These are phyloP conservation scores for Heliconius ethilla DNA, from an alignment of 2,888 invertebrate species.

Conservation along the genomic window DNA sequence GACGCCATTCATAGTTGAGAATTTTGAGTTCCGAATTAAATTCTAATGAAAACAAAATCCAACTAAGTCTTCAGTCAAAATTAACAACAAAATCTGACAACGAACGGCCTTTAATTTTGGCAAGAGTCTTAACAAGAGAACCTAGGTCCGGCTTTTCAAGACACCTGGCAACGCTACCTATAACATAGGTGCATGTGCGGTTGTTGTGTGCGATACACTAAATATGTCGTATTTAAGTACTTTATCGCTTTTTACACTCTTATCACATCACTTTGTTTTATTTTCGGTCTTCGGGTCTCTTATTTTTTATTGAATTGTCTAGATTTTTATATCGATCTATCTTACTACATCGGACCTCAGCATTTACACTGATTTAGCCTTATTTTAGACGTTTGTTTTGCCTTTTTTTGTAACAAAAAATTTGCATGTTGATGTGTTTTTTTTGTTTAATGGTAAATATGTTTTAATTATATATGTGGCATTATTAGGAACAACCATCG, in stretches of 20 bases:
- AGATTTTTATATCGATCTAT: constrained; percentile 8
- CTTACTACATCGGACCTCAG: constrained; percentile 18
- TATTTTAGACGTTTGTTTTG: neutral
- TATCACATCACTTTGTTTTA: neutral
- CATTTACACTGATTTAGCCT: constrained; percentile 9
- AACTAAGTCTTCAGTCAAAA: too few relatives aligned
- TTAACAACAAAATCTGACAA: too few relatives aligned
- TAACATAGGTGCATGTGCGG: constrained; percentile 20
- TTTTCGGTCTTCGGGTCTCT: neutral
- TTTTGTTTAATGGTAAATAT: neutral
- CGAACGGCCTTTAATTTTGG: too few relatives aligned
- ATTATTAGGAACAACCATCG: neutral
- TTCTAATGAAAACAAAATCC: neutral
- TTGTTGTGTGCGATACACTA: neutral
- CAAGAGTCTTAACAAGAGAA: too few relatives aligned
- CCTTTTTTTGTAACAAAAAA: neutral
- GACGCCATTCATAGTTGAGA: neutral
- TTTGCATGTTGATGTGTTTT: constrained; percentile 11
- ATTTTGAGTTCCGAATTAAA: neutral
- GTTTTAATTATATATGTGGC: neutral
- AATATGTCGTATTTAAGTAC: neutral
- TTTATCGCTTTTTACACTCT: constrained; percentile 8
- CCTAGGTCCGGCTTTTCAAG: too few relatives aligned
- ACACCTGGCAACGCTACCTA: neutral
- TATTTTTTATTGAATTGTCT: neutral